Evolutionary conservation across 2,113 vertebrate genomes (phyloP).

Genomic region (Chlorodrepanis virens): DNA sequence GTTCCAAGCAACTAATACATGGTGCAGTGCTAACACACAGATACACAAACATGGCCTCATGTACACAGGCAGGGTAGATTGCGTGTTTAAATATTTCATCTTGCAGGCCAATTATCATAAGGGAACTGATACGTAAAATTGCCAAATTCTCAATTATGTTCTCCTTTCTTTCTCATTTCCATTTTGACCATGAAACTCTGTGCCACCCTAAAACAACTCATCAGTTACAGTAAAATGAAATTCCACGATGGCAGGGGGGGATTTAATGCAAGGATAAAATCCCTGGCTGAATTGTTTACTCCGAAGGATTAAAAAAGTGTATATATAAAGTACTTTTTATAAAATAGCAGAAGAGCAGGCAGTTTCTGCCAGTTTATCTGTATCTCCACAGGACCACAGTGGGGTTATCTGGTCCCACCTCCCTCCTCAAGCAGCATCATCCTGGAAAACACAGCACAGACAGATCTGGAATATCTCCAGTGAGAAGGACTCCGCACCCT

Average conservation of each 20-base stretch:
- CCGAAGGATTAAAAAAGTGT: background rate
- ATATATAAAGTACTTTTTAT: background rate
- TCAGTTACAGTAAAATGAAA: background rate
- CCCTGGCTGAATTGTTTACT: background rate
- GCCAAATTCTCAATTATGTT: slow-evolving; percentile 47
- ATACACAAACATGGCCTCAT: background rate
- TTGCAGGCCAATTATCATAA: slow-evolving; percentile 47
- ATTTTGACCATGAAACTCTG: slow-evolving; percentile 25
- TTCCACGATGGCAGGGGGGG: fast-evolving
- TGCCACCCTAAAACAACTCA: background rate
- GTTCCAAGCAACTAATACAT: slow-evolving; percentile 50
- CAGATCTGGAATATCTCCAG: background rate
- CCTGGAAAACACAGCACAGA: background rate
- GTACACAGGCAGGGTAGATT: slow-evolving; percentile 29
- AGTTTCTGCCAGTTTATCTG: background rate
- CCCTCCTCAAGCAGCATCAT: background rate
- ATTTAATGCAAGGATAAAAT: background rate
- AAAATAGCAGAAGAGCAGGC: background rate
- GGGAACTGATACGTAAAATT: slow-evolving; percentile 63
- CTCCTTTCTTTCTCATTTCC: slow-evolving; percentile 21
- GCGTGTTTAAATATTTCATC: slow-evolving; percentile 59
- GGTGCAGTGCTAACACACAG: background rate
- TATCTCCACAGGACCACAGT: background rate
- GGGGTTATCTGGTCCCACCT: background rate
- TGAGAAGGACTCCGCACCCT: background rate